These are phyloP conservation scores for Ichneumoninae sp. DNA, from an alignment of 2,888 invertebrate species.

Conservation along the genomic window DNA sequence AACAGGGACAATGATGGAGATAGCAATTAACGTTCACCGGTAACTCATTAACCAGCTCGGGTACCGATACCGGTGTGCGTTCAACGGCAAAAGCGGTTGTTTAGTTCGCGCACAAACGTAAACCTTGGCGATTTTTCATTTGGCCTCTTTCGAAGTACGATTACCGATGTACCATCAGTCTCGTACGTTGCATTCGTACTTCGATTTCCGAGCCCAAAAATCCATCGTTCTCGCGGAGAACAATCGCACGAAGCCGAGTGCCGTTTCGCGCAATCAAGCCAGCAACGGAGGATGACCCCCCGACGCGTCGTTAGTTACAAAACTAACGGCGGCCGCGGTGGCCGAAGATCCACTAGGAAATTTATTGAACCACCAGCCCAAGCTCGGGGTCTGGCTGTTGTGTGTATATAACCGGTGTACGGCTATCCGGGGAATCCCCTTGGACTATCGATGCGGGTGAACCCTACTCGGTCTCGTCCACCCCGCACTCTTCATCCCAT, in stretches of 20 bases:
- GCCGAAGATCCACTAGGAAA: constrained; percentile 57
- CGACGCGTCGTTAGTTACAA: constrained; percentile 61
- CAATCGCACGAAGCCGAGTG: neutral
- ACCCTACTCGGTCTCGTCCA: constrained; percentile 41
- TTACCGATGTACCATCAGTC: constrained; percentile 21
- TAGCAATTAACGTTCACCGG: constrained; percentile 58
- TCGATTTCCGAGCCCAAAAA: constrained; percentile 14
- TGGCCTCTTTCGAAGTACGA: neutral
- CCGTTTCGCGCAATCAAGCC: constrained; percentile 11
- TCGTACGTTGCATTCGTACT: neutral
- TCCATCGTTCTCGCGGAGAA: constrained; percentile 37
- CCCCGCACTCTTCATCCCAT: constrained; percentile 4
- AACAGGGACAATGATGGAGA: constrained; percentile 32
- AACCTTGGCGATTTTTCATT: neutral
- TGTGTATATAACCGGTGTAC: constrained; percentile 19
- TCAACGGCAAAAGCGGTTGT: neutral
- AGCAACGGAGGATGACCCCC: constrained; percentile 35
- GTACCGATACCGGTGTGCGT: constrained; percentile 32
- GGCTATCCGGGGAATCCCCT: constrained; percentile 44
- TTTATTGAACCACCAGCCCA: constrained; percentile 50
- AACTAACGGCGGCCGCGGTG: constrained; percentile 45
- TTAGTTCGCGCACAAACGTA: neutral
- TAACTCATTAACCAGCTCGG: constrained; percentile 51
- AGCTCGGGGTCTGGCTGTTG: constrained; percentile 26
- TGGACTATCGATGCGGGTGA: constrained; percentile 45